Base-by-base conservation (phyloP, 2,797 vertebrate species). In the Neostethus bicornis region DNA sequence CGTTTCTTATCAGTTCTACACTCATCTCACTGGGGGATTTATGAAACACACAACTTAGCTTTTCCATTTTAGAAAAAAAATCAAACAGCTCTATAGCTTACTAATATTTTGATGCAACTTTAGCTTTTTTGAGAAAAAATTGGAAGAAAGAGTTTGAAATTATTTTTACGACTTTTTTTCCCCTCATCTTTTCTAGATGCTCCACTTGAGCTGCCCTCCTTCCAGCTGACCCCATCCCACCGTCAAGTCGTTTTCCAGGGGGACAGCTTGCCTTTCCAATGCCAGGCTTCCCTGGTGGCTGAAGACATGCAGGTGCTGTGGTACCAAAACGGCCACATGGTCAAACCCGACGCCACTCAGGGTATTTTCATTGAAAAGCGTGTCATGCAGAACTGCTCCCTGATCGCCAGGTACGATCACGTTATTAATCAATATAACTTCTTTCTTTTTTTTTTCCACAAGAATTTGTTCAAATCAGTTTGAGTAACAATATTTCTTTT, bases 241-340 rank as follows among this genome's bases (percentile, higher is more conserved):
- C 95, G 92, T 0, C 97, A 99, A 83, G 93, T 99, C 0, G 97
- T 99, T 23, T 98, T 98, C 71, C 94, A 97, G 87, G 97, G 97
- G 14, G 96, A 98, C 79, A 97, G 95, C 67, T 90, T 99, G 25
- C 97, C 97, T 0, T 98, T 99, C 86, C 96, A 98, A 64, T 98
- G 97, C 63, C 95, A 96, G 92, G 97, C 95, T 39, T 98, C 97
- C 0, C 96, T 96, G 7, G 95, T 99, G 57, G 93, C 96, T 3
- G 92, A 96, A 76, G 96, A 98, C 84, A 98, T 98, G 97, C 96
- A 98, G 66, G 96, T 99, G 56, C 79, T 98, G 19, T 99, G 96
- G 96, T 98, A 96, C 85, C 96, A 98, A 80, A 94, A 98, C 20
- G 97, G 96, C 35, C 94, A 93, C 59, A 93, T 95, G 73, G 96